These are phyloP conservation scores for Diarsia rubi DNA, from an alignment of 2,888 invertebrate genomes.

Conservation along the genomic window DNA sequence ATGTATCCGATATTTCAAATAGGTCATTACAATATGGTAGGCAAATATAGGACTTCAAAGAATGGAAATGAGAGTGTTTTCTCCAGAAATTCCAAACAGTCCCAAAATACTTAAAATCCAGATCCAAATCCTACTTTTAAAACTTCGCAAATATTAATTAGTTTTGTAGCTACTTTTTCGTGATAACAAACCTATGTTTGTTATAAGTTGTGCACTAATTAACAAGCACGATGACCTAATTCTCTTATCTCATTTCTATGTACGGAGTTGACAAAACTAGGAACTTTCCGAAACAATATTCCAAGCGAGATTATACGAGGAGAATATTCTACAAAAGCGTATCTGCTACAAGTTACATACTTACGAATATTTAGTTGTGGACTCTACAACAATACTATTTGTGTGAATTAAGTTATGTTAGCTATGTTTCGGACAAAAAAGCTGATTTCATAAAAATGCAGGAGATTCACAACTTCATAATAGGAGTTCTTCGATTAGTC, in stretches of 20 bases:
- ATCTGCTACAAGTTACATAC: background rate
- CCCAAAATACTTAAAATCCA: background rate
- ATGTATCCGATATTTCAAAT: background rate
- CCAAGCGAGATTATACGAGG: background rate
- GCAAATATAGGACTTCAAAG: background rate
- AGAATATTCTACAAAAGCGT: background rate
- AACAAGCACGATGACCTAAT: constrained; percentile 25
- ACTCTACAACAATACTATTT: background rate
- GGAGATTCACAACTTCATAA: background rate
- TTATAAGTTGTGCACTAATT: constrained; percentile 19
- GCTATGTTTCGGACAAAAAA: background rate
- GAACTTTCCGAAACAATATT: constrained; percentile 14
- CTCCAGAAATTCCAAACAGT: background rate
- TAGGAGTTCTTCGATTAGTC: too few relatives aligned
- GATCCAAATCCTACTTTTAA: background rate
- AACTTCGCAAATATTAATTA: background rate
- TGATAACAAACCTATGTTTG: constrained; percentile 21
- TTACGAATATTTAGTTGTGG: background rate
- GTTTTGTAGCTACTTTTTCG: background rate
- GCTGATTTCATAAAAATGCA: background rate
- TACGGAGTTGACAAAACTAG: constrained; percentile 8
- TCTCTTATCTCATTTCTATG: constrained; percentile 32
- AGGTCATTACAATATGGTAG: background rate
- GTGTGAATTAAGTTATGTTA: background rate
- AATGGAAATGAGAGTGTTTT: background rate